Base-by-base conservation (phyloP, 2,113 vertebrate species). In the Corydoras sp. region DNA sequence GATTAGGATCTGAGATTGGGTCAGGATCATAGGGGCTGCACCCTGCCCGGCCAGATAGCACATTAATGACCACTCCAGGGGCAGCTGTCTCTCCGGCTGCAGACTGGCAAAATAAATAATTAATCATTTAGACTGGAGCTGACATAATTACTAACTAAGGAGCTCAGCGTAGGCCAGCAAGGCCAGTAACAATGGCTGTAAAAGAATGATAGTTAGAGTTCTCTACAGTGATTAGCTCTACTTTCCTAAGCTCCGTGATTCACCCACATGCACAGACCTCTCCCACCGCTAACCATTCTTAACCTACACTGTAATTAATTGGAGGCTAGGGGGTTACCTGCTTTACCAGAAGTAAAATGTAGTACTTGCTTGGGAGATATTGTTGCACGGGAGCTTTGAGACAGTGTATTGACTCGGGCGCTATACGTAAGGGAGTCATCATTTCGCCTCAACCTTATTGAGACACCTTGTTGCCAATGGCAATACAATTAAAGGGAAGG, bases 401-500 rank as follows among this genome's bases (percentile, higher is more conserved):
- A 88, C 85, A 84, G 83, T 82, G 81, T 88, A 91, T 89, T 92
- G 89, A 92, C 90, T 89, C 83, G 72, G 82, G 85, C 85, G 87
- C 83, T 79, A 85, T 87, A 62, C 86, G 85, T 83, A 86, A 89
- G 90, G 86, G 81, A 87, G 91, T 86, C 84, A 86, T 88, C 90
- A 90, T 90, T 89, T 89, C 84, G 49, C 30, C 83, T 86, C 81
- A 85, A n/a, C 35, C 4, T 4, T 58, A 32, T 63, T 81, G 85
- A 87, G 81, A 92, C 89, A 88, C 90, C 89, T 90, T 90, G 88
- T 93, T 91, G 91, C 90, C 89, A 91, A 87, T 89, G 90, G 91
- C 87, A 72, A 92, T 89, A 92, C 92, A 95, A 94, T 94, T 94
- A 94, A 93, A 93, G 76, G 89, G 85, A 88, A 87, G 86, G 90